These are phyloP conservation scores for Neoaliturus tenellus DNA, from an alignment of 2,888 invertebrate genomes.

Conservation along the genomic window DNA sequence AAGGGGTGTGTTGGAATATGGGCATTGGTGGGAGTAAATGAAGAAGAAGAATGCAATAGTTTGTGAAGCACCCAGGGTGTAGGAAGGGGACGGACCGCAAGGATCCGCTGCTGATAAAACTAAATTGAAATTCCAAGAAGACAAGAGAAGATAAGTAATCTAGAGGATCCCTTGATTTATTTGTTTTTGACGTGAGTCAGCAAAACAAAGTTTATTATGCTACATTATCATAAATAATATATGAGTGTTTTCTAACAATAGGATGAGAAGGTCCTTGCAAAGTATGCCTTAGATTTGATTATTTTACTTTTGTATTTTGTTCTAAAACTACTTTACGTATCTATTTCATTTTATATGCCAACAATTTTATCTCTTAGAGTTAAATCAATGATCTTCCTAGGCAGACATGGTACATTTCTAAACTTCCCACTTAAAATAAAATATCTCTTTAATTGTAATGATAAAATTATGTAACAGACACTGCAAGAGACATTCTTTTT, in stretches of 20 bases:
- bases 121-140: conserved; percentile 53
- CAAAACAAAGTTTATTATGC: conserved; percentile 47
- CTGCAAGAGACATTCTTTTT: no score
- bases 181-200: conserved; percentile 31
- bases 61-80: conserved; percentile 15
- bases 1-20: background rate
- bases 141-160: conserved; percentile 44
- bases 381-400: no score
- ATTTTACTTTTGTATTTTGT: no score
- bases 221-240: conserved; percentile 45
- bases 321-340: no score
- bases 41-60: conserved; percentile 50
- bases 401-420: no score
- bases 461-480: no score
- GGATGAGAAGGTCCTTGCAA: no score
- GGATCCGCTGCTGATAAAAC: conserved; percentile 23
- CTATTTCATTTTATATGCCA: no score
- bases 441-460: no score
- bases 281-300: no score
- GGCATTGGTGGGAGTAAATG: background rate
- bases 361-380: no score
- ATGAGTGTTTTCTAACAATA: conserved; percentile 26
- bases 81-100: background rate
- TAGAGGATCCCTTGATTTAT: conserved; percentile 23
- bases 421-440: no score